These are phyloP conservation scores for Ceyx margarethae DNA, from an alignment of 2,113 vertebrate genomes.

Conservation along the genomic window DNA sequence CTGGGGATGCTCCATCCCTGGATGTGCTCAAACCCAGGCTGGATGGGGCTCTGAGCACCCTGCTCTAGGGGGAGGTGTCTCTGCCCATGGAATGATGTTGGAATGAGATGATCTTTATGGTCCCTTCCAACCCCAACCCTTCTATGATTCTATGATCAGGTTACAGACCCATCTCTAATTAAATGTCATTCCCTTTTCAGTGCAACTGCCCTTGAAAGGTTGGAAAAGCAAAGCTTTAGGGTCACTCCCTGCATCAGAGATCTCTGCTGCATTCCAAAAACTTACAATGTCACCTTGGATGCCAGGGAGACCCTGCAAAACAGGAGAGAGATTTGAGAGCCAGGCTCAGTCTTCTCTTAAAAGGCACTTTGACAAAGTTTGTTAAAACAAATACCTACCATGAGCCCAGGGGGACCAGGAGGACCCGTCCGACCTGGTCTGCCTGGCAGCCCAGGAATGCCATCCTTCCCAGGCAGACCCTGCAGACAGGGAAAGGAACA, in stretches of 20 bases:
- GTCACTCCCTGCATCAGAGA: not conserved
- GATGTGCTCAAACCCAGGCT: not conserved
- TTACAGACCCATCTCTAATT: not conserved
- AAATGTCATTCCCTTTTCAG: not conserved
- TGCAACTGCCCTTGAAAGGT: not conserved
- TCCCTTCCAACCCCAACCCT: not conserved
- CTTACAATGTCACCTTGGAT: conserved; percentile 74
- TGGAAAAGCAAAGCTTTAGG: not conserved
- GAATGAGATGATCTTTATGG: not conserved
- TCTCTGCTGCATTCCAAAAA: not conserved
- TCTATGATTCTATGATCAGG: not conserved
- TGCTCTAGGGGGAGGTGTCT: not conserved
- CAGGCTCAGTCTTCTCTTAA: not conserved
- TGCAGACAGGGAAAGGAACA: not conserved
- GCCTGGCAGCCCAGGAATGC: conserved; percentile 86
- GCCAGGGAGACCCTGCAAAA: conserved; percentile 78
- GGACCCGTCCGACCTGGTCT: conserved; percentile 83
- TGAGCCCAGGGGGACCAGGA: conserved; percentile 81
- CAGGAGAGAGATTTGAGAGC: not conserved
- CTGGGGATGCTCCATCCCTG: not conserved
- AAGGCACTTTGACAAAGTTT: not conserved
- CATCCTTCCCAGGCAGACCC: conserved; percentile 86
- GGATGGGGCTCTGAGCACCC: not conserved
- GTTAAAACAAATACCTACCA: conserved; percentile 61
- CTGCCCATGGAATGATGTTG: not conserved